phyloP scores from a whole-genome alignment of 2,113 vertebrate genomes.

The Oreochromis niloticus region DNA sequence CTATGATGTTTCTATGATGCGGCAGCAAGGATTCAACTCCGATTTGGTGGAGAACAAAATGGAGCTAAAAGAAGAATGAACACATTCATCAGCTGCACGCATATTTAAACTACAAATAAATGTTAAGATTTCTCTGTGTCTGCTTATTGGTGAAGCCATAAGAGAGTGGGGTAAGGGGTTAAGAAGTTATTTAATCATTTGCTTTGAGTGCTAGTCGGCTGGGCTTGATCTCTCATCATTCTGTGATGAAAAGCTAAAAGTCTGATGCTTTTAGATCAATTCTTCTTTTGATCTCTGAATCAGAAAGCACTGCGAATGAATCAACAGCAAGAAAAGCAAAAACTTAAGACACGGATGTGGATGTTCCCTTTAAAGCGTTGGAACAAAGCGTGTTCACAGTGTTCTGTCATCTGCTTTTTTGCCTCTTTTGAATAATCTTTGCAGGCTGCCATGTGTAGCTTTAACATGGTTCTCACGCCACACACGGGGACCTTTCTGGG shows the following conservation, averaged over 20 bases:
- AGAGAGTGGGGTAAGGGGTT: neutral
- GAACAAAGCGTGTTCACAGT: neutral
- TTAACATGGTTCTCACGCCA: slow-evolving; percentile 60
- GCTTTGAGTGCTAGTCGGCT: neutral
- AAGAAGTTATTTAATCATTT: neutral
- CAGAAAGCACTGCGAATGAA: neutral
- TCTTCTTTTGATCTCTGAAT: neutral
- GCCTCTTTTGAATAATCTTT: slow-evolving; percentile 8
- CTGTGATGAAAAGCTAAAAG: neutral
- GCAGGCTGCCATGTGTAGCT: slow-evolving; percentile 23
- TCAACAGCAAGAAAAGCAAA: neutral
- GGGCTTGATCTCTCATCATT: neutral
- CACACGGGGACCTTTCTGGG: slow-evolving; percentile 37
- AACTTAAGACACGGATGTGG: neutral
- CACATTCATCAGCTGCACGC: neutral
- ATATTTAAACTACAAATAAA: neutral
- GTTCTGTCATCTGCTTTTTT: neutral
- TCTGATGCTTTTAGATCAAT: neutral
- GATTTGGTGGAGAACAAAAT: neutral
- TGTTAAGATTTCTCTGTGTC: neutral
- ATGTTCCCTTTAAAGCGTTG: neutral
- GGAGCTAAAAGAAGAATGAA: neutral
- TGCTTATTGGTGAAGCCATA: neutral
- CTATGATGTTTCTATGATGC: neutral
- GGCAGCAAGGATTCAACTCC: neutral